phyloP scores from a whole-genome alignment of 2,113 vertebrate species.

The Syrrhaptes paradoxus region DNA sequence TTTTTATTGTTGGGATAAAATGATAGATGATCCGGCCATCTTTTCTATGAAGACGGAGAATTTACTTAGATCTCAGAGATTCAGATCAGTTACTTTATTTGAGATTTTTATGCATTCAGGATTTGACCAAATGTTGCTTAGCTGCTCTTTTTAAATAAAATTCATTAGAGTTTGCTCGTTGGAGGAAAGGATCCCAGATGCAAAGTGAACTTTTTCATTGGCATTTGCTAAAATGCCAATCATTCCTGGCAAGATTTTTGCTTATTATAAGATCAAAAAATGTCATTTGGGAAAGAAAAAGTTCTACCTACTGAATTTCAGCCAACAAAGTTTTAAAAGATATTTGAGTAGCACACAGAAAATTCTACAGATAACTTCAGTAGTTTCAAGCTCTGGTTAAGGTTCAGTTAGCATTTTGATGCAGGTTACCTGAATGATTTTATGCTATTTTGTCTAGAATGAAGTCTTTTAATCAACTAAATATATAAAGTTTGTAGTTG shows the following conservation, averaged over 20 bases:
- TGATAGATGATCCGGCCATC: not conserved
- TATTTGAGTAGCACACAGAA: not conserved
- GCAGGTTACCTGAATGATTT: not conserved
- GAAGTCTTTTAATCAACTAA: not conserved
- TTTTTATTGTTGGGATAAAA: not conserved
- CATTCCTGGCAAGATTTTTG: not conserved
- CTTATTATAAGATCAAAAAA: not conserved
- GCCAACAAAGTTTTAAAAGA: fast-evolving
- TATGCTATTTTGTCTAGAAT: not conserved
- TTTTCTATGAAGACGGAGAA: not conserved
- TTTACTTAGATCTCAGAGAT: not conserved
- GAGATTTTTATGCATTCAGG: not conserved
- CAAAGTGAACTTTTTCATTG: not conserved
- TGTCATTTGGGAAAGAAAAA: not conserved
- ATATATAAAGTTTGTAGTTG: not conserved
- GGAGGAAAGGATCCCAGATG: not conserved
- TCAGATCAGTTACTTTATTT: not conserved
- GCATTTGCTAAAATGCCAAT: not conserved
- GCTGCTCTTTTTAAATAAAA: not conserved
- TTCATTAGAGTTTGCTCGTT: not conserved
- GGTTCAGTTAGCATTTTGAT: not conserved
- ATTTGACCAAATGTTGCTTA: not conserved
- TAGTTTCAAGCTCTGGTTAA: not conserved
- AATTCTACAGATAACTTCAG: not conserved
- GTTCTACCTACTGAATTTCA: not conserved